Conservation (phyloP, 2,888 invertebrate genomes). For the Drosophila rellima region DNA sequence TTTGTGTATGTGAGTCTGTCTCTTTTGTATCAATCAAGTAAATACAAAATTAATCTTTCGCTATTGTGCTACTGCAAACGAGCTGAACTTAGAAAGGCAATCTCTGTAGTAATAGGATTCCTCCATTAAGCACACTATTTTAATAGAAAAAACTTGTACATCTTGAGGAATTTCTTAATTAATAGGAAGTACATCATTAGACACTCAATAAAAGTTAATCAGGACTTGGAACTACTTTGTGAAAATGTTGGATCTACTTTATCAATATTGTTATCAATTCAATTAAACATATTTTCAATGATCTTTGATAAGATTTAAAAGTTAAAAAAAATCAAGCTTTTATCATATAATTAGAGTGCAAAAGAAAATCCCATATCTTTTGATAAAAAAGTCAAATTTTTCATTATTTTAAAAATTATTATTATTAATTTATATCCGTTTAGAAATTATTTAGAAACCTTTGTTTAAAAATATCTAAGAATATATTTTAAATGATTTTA, state of each 20-base stretch:
- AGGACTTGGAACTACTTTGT: neutral
- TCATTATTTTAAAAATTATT: too few species aligned
- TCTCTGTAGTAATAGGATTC: constrained; percentile 58
- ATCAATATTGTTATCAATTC: neutral
- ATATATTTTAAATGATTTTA: too few species aligned
- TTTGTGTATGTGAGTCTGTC: constrained; percentile 3
- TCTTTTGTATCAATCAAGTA: constrained; percentile 8
- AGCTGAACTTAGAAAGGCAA: constrained; percentile 55
- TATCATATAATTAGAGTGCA: too few species aligned
- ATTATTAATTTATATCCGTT: too few species aligned
- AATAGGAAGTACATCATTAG: neutral
- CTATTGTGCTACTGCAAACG: constrained; percentile 34
- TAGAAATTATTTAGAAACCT: too few species aligned
- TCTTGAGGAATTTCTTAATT: neutral
- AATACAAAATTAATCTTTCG: neutral
- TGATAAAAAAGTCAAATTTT: too few species aligned
- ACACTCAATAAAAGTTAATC: neutral
- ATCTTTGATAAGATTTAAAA: too few species aligned
- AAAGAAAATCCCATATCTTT: too few species aligned
- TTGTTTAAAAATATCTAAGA: too few species aligned
- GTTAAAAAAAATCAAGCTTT: too few species aligned
- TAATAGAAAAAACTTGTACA: neutral
- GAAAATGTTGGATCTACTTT: neutral
- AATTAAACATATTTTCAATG: neutral
- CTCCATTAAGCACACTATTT: neutral